Evolutionary conservation across 2,113 vertebrate species (phyloP).

Genomic region (Tachycineta bicolor): DNA sequence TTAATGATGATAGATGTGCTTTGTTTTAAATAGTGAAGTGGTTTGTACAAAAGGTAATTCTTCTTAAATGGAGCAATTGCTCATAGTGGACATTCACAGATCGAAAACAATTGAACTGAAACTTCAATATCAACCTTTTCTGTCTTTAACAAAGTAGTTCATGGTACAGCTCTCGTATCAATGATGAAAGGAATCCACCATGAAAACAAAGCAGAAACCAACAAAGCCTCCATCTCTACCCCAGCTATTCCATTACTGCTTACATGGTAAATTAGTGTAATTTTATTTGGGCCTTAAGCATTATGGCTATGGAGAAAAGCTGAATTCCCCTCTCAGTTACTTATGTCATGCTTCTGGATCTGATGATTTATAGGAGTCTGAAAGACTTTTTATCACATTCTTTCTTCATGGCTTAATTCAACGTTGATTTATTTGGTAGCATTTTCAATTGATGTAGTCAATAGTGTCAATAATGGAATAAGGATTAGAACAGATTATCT

Average conservation of each 20-base stretch:
- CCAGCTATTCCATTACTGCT: slow-evolving; percentile 15
- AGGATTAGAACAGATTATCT: slow-evolving; percentile 73
- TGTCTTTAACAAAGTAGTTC: slow-evolving; percentile 77
- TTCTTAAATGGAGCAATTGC: slow-evolving; percentile 82
- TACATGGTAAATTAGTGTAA: slow-evolving; percentile 56
- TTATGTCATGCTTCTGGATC: slow-evolving; percentile 34
- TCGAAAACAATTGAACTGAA: slow-evolving; percentile 83
- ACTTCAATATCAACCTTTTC: slow-evolving; percentile 78
- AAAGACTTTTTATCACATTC: slow-evolving; percentile 65
- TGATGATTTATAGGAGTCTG: slow-evolving; percentile 63
- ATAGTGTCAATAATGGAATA: slow-evolving; percentile 71
- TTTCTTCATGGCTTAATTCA: slow-evolving; percentile 72
- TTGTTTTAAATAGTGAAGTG: slow-evolving; percentile 86
- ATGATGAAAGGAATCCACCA: background rate
- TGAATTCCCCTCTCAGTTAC: slow-evolving; percentile 37
- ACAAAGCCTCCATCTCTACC: background rate
- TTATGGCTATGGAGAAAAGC: slow-evolving; percentile 44
- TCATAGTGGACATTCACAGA: slow-evolving; percentile 78
- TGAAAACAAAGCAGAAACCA: slow-evolving; percentile 28
- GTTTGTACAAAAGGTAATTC: slow-evolving; percentile 83
- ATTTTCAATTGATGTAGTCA: slow-evolving; percentile 54
- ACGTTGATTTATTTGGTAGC: slow-evolving; percentile 69
- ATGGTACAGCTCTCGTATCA: background rate
- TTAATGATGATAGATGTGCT: slow-evolving; percentile 84
- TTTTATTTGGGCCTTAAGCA: slow-evolving; percentile 48